phyloP scores from a whole-genome alignment of 2,888 invertebrate genomes.

The Scaptomyza polygonia region DNA sequence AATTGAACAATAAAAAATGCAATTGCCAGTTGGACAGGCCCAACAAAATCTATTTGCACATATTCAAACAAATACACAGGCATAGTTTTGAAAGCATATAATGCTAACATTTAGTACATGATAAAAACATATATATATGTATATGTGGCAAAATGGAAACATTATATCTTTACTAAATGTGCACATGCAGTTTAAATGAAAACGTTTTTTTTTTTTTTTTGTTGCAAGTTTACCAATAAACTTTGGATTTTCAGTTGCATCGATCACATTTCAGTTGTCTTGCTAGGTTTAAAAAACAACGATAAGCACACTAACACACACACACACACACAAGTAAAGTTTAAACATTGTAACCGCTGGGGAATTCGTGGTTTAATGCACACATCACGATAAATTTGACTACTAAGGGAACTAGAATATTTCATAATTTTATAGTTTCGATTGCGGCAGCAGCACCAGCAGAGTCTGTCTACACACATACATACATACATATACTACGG shows the following conservation, averaged over 20 bases:
- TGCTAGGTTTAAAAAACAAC: not conserved
- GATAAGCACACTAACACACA: not conserved
- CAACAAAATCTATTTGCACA: constrained; percentile 1
- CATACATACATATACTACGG: constrained; percentile 4
- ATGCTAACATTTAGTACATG: not conserved
- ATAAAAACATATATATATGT: not conserved
- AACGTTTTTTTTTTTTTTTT: not conserved
- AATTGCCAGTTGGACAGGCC: constrained; percentile 13
- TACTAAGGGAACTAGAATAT: constrained; percentile 27
- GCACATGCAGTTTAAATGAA: constrained; percentile 6
- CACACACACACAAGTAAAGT: not conserved
- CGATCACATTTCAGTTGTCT: not conserved
- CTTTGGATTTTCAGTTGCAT: not conserved
- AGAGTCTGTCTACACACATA: not conserved
- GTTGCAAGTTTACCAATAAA: not conserved
- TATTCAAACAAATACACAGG: not conserved
- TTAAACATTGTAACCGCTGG: constrained; percentile 26
- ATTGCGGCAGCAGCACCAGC: constrained; percentile 16
- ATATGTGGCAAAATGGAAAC: not conserved
- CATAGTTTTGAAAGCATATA: not conserved
- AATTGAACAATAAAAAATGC: constrained; percentile 39
- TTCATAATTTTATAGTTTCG: constrained; percentile 62
- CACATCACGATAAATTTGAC: constrained; percentile 66
- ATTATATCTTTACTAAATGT: not conserved
- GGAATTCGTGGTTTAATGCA: constrained; percentile 66